Evolutionary conservation across 2,113 vertebrate genomes (phyloP).

Genomic region (Prochilodus magdalenae): DNA sequence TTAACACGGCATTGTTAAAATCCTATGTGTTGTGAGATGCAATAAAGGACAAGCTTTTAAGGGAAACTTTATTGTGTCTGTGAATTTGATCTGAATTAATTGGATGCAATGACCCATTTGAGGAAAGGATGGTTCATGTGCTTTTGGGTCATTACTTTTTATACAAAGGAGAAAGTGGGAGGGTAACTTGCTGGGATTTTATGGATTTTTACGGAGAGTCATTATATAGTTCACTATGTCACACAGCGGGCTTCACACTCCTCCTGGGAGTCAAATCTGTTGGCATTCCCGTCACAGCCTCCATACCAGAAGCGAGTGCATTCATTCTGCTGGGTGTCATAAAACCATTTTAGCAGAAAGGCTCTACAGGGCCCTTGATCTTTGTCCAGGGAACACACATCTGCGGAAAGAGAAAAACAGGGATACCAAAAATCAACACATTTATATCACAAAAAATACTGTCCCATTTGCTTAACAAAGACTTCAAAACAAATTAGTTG

Average conservation of each 20-base stretch:
- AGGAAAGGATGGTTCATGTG: neutral
- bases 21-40: neutral
- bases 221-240: neutral
- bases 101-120: neutral
- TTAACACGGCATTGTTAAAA: slow-evolving; percentile 52
- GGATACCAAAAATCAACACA: neutral
- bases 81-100: neutral
- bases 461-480: too few relatives aligned
- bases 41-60: too few relatives aligned
- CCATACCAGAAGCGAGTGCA: slow-evolving; percentile 85
- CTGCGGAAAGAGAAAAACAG: slow-evolving; percentile 57
- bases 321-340: slow-evolving; percentile 61
- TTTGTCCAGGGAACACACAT: slow-evolving; percentile 68
- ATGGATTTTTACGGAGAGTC: neutral
- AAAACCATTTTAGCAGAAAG: slow-evolving; percentile 83
- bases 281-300: slow-evolving; percentile 82
- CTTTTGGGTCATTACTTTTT: neutral
- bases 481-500: too few relatives aligned
- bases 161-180: neutral
- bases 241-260: slow-evolving; percentile 76
- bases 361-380: slow-evolving; percentile 75
- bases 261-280: slow-evolving; percentile 78
- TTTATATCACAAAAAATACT: neutral
- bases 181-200: neutral
- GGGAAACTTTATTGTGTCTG: neutral